Evolutionary conservation across 2,888 invertebrate species (phyloP).

Genomic region (Limenitis camilla): DNA sequence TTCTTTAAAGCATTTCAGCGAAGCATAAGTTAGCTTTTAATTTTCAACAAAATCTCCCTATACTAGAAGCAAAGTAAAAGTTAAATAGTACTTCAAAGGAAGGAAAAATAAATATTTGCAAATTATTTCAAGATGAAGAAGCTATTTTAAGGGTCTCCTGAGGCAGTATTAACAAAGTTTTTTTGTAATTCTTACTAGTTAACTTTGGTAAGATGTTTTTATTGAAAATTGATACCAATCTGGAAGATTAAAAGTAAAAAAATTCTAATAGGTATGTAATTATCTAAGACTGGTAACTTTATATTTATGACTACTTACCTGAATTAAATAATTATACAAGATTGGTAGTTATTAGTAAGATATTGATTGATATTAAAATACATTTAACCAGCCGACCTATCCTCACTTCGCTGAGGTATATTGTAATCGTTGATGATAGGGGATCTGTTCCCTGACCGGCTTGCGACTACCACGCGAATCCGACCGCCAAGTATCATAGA

Average conservation of each 20-base stretch:
- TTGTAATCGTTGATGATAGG: too few species aligned
- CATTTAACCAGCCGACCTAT: too few species aligned
- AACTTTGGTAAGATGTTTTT: background rate
- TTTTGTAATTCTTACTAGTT: background rate
- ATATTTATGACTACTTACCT: conserved; percentile 1
- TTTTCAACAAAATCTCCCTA: background rate
- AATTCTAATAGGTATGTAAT: background rate
- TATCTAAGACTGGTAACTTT: background rate
- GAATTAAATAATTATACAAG: too few species aligned
- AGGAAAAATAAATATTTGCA: background rate
- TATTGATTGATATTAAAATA: too few species aligned
- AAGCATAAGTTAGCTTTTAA: background rate
- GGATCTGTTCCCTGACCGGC: too few species aligned
- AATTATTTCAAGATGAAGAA: background rate
- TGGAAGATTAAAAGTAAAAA: background rate
- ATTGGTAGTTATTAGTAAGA: too few species aligned
- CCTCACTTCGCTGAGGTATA: too few species aligned
- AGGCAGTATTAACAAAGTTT: background rate
- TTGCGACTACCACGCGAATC: too few species aligned
- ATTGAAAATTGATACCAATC: background rate
- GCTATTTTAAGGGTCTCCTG: background rate
- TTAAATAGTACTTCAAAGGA: background rate
- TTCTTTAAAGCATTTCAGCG: too few species aligned
- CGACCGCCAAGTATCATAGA: too few species aligned
- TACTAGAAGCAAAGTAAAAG: background rate